Evolutionary conservation across 2,888 invertebrate genomes (phyloP).

Genomic region (Pelosia muscerda): DNA sequence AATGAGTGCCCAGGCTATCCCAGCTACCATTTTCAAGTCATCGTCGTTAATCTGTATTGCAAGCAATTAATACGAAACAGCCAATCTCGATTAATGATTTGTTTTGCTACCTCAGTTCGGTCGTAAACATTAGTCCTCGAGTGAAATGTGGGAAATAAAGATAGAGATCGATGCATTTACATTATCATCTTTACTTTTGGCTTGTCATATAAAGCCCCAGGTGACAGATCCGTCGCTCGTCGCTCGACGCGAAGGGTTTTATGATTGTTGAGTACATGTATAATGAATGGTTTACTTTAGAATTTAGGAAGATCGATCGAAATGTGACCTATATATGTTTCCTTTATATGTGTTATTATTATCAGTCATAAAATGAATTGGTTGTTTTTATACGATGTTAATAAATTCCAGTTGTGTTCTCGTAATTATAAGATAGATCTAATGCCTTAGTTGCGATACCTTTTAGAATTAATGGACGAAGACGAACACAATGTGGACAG

Average conservation of each 20-base stretch:
- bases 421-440: background rate
- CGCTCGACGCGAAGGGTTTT: constrained; percentile 51
- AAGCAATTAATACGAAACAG: background rate
- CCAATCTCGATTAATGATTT: constrained; percentile 18
- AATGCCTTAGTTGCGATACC: background rate
- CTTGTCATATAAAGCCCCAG: constrained; percentile 61
- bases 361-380: constrained; percentile 13
- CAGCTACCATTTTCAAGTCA: background rate
- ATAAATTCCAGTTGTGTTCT: background rate
- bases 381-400: constrained; percentile 5
- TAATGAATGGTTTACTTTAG: constrained; percentile 49
- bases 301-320: constrained; percentile 40
- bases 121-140: constrained; percentile 31
- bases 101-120: constrained; percentile 22
- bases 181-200: constrained; percentile 67
- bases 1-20: background rate
- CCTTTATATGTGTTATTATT: constrained; percentile 11
- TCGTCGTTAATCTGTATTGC: background rate
- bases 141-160: constrained; percentile 61
- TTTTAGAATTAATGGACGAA: no score
- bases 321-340: constrained; percentile 20
- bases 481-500: no score
- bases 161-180: constrained; percentile 65
- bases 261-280: constrained; percentile 50
- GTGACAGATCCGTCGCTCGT: constrained; percentile 52